Evolutionary conservation across 2,888 invertebrate species (phyloP).

Genomic region (Dorcus parallelipipedus): DNA sequence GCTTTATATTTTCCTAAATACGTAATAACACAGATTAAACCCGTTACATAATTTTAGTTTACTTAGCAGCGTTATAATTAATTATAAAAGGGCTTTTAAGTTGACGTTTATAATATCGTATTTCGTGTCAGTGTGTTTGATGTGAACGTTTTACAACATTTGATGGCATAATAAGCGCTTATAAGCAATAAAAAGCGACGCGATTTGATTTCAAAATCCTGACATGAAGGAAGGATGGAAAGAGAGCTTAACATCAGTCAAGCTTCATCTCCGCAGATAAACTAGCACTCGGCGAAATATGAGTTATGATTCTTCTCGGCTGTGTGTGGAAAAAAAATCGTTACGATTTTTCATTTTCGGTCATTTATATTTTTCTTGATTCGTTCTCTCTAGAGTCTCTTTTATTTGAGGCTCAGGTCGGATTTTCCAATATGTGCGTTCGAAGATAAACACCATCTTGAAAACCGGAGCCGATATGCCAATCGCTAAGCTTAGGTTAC

Average conservation of each 20-base stretch:
- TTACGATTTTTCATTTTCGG: constrained; percentile 42
- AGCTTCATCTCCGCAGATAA: constrained; percentile 40
- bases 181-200: constrained; percentile 21
- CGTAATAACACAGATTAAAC: too few relatives aligned
- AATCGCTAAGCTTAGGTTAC: constrained; percentile 18
- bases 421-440: constrained; percentile 31
- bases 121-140: neutral
- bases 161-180: constrained; percentile 12
- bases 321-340: constrained; percentile 36
- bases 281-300: constrained; percentile 42
- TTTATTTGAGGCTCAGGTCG: constrained; percentile 34
- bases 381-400: constrained; percentile 36
- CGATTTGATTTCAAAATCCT: constrained; percentile 21
- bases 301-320: constrained; percentile 39
- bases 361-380: constrained; percentile 39
- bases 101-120: neutral
- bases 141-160: neutral
- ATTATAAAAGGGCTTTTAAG: too few relatives aligned
- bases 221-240: constrained; percentile 18
- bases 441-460: constrained; percentile 25
- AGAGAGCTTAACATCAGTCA: constrained; percentile 36
- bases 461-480: constrained; percentile 20
- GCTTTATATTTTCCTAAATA: too few relatives aligned
- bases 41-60: too few relatives aligned
- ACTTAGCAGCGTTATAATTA: too few relatives aligned